Base-by-base conservation (phyloP, 2,888 invertebrate genomes). In the Ctenicera cuprea region DNA sequence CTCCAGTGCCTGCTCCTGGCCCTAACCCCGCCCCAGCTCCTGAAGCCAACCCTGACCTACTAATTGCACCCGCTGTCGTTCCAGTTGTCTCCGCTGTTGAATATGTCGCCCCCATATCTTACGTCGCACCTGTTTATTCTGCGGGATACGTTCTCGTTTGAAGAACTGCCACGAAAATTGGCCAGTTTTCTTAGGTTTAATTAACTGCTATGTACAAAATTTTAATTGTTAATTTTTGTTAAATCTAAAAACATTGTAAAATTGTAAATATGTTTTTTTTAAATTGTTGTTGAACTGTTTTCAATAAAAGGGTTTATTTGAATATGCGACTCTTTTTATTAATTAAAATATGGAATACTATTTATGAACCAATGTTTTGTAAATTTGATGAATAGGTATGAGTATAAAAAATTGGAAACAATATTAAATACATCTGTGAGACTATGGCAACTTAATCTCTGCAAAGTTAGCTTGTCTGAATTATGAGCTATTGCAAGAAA, bases 1-100 rank as follows among this genome's bases (percentile, higher is more conserved):
- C 43, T n/a, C 70, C 78, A 16, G 73, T 26, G 84, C 76, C 86
- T 84, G 79, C 84, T 84, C 12, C 84, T 83, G 77, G 84, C 84
- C 79, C 83, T 82, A 75, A 85, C 84, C 77, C 85, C 83, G 71
- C 84, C 85, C 4, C 81, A 82, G 66, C 48, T 43, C 70, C 30
- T 38, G 66, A 16, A 37, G 38, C 67, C 8, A 26, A 54, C 30
- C 73, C 72, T 0, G 38, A n/a, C 12, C n/a, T 16, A 5, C 2
- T 59, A 20, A 20, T 54, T 3, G 14, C 30, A 1, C 14, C 54
- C 30, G 59, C 14, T 12, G 22, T 14, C 5, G 50, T 22, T 16
- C 52, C 52, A 2, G n/a, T 22, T 52, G 26, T 22, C 9, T 4
- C 50, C 2, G 11, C 26, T 7, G 26, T 52, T 26, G 52, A 52